Evolutionary conservation across 2,113 vertebrate genomes (phyloP).

Genomic region (Lophotis ruficrista): DNA sequence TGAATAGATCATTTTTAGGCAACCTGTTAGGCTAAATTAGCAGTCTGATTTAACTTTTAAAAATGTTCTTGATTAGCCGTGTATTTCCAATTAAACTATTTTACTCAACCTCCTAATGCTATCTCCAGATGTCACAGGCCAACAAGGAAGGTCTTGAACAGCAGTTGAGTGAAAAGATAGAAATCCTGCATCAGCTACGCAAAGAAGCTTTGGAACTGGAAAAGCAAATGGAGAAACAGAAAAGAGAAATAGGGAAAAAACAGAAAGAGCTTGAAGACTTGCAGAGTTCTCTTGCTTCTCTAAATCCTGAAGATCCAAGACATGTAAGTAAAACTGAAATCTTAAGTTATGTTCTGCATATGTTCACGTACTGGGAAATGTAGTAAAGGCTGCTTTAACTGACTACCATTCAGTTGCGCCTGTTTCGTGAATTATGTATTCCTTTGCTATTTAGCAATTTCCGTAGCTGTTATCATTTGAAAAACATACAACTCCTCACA

Average conservation of each 20-base stretch:
- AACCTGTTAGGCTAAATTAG: background rate
- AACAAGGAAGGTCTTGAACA: conserved; percentile 76
- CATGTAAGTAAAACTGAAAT: conserved; percentile 75
- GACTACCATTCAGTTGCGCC: background rate
- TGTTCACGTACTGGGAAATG: background rate
- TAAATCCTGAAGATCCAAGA: conserved; percentile 76
- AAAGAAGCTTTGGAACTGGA: conserved; percentile 78
- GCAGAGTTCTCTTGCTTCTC: conserved; percentile 54
- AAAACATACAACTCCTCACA: background rate
- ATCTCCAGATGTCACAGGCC: conserved; percentile 74
- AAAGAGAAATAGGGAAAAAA: conserved; percentile 69
- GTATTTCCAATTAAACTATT: background rate
- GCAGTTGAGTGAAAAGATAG: conserved; percentile 75
- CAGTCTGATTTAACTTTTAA: background rate
- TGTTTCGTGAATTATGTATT: background rate
- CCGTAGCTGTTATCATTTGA: background rate
- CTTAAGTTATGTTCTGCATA: fast-evolving
- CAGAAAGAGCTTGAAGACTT: conserved; percentile 75
- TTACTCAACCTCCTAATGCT: background rate
- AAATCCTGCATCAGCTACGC: conserved; percentile 69
- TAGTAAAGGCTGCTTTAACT: background rate
- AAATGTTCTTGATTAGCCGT: background rate
- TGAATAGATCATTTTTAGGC: background rate
- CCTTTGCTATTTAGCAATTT: background rate
- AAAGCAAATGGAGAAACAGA: conserved; percentile 77